phyloP scores from a whole-genome alignment of 2,888 invertebrate species.

The Drosophila bunnanda region DNA sequence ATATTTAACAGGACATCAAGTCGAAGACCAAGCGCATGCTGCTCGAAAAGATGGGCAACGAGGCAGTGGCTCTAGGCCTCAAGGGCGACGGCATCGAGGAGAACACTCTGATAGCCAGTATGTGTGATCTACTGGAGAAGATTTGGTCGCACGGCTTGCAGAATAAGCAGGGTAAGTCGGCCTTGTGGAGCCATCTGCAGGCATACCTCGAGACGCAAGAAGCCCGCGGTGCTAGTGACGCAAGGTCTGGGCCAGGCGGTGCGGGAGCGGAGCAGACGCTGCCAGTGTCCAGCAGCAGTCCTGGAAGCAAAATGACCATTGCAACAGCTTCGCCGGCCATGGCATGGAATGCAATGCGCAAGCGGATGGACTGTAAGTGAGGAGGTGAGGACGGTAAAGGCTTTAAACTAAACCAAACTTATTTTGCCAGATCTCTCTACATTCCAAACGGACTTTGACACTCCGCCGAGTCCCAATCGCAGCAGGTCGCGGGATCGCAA shows the following conservation, averaged over 20 bases:
- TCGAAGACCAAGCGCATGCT: constrained; percentile 98
- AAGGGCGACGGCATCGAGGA: constrained; percentile 96
- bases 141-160: constrained; percentile 99
- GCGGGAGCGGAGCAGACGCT: constrained; percentile 82
- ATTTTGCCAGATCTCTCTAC: constrained; percentile 89
- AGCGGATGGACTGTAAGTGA: constrained; percentile 95
- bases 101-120: constrained; percentile 98
- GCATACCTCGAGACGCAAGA: constrained; percentile 95
- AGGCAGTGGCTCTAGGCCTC: constrained; percentile 97
- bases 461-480: constrained; percentile 85
- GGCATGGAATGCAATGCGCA: constrained; percentile 96
- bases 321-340: constrained; percentile 87
- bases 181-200: constrained; percentile 97
- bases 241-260: not conserved
- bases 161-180: constrained; percentile 98
- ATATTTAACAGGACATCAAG: constrained; percentile 90
- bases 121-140: constrained; percentile 98
- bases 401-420: not conserved
- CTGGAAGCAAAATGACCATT: constrained; percentile 67
- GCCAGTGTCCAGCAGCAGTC: constrained; percentile 56
- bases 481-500: constrained; percentile 85
- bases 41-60: constrained; percentile 99
- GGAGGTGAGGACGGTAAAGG: fast-evolving
- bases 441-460: constrained; percentile 89
- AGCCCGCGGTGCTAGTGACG: constrained; percentile 82